Evolutionary conservation across 2,888 invertebrate species (phyloP), one percentile per base, ranked within the genome.

Genomic region (Escarpia spicata): DNA sequence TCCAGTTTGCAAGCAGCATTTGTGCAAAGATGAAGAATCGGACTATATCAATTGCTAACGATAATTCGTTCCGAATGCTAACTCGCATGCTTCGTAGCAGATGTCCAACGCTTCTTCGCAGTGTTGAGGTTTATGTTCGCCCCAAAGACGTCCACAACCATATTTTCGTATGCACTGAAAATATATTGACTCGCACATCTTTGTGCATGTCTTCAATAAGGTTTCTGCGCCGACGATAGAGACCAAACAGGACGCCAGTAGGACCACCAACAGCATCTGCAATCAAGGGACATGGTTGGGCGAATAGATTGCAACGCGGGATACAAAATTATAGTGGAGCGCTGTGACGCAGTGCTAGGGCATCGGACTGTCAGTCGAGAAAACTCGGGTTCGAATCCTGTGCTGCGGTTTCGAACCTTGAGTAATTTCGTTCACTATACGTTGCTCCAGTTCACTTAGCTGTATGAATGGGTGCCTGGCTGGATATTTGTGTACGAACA

Each of bases 31-130:
- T 6, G 26, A 75, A 15, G 75, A 19, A 6, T 3, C 6, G 75
- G 26, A 75, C 75, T 75, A n/a, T 15, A 75, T 19, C 6, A 26
- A 15, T 26, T 26, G 75, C 75, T 75, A 75, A 19, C 75, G 75
- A 26, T 75, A 75, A 26, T 26, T 75, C 75, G 75, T 75, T 26
- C 75, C 75, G 75, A 75, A 75, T 26, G 75, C 15, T 26, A 75
- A 75, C 75, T 75, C 75, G 75, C 75, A 75, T n/a, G 75, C 75
- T 75, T 75, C 75, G 26, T 26, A 75, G 75, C 75, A 75, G 75
- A 75, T 75, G 75, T 75, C 75, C 75, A 75, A 75, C 75, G 75
- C 75, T 3, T 75, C 75, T 75, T 75, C 75, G n/a, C 75, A 75
- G 75, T 75, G 75, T 26, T 75, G 75, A 15, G 75, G 26, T 26